Base-by-base conservation (phyloP, 2,113 vertebrate species). In the Charadrius vociferus region DNA sequence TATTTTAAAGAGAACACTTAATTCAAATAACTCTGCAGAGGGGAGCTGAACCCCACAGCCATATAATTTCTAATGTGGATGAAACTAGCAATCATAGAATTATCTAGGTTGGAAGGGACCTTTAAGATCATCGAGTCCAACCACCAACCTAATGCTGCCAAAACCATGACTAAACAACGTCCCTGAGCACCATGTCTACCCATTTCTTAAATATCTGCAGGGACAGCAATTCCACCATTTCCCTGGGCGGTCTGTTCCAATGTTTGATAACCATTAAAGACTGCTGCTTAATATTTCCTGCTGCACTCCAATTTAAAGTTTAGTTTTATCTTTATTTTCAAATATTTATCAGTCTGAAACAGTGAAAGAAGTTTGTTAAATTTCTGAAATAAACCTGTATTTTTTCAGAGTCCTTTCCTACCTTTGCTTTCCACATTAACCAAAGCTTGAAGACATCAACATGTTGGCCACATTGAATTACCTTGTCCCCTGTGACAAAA, bases 351-450 rank as follows among this genome's bases (percentile, higher is more conserved):
- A n/a, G 23, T 36, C 17, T 65, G 52, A 82, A 43, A 34, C 8
- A 37, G 4, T 41, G 16, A 66, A 77, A 49, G 5, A 27, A 50
- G 29, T 10, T 7, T 9, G 2, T n/a, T 58, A 77, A 6, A 36
- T 41, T 80, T 92, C n/a, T 84, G 27, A 19, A 73, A 43, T 24
- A 52, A 71, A 49, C 2, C 5, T 63, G 2, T 23, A n/a, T 53
- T 77, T 84, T 84, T 88, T 71, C 30, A 37, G 22, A 71, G 26
- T 15, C 18, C 22, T 70, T 67, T 21, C 32, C 17, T 95, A 98
- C 97, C 96, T 98, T 98, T 49, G 97, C 96, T 91, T 98, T 99
- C 98, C 96, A 98, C 97, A 98, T 98, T 67, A 98, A 94, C 97
- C 96, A 98, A 14, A 98, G 94, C 61, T 98, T 98, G 77, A 98